phyloP scores from a whole-genome alignment of 2,113 vertebrate genomes.

The Chroicocephalus ridibundus region DNA sequence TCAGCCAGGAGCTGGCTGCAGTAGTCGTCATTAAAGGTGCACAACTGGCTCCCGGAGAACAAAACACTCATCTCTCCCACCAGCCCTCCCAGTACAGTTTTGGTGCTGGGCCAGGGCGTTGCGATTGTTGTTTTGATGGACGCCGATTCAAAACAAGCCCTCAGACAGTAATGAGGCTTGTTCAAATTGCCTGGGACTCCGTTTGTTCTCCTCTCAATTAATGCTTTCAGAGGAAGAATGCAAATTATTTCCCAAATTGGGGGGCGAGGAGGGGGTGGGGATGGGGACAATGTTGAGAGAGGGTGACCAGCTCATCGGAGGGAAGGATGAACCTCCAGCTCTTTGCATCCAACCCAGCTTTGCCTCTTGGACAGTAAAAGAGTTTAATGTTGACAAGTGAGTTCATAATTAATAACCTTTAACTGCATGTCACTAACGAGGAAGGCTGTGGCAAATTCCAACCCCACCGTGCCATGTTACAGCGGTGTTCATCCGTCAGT shows the following conservation, averaged over 20 bases:
- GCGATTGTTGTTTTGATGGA: neutral
- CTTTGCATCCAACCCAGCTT: neutral
- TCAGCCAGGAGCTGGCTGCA: neutral
- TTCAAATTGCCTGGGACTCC: constrained; percentile 16
- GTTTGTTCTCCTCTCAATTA: constrained; percentile 61
- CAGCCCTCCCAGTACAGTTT: neutral
- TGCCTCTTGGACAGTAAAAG: neutral
- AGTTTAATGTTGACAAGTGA: neutral
- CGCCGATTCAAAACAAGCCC: neutral
- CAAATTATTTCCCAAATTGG: constrained; percentile 50
- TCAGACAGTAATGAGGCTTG: constrained; percentile 14
- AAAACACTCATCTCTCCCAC: neutral
- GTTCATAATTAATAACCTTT: constrained; percentile 51
- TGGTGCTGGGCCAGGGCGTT: constrained; percentile 17
- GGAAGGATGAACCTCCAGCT: neutral
- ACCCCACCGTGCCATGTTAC: neutral
- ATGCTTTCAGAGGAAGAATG: constrained; percentile 50
- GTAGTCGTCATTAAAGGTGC: neutral
- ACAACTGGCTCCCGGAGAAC: neutral
- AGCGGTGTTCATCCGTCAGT: neutral
- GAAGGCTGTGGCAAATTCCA: neutral
- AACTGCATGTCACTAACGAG: constrained; percentile 13
- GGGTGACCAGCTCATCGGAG: neutral
- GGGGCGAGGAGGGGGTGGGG: neutral
- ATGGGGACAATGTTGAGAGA: neutral